Evolutionary conservation across 2,888 invertebrate genomes (phyloP), one percentile per base, ranked within the genome.

Genomic region (Plutella xylostella): DNA sequence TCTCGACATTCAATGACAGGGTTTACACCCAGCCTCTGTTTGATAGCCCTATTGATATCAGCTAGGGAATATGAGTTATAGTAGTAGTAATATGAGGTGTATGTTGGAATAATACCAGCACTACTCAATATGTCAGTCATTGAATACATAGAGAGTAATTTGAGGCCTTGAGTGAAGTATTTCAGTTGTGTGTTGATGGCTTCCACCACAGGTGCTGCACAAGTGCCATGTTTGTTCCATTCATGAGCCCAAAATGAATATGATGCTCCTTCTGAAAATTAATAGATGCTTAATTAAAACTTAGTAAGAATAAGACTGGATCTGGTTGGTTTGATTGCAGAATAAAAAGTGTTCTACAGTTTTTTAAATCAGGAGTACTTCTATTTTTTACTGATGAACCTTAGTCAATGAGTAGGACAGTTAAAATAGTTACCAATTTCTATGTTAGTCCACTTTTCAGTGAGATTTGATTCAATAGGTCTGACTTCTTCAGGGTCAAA

Each of bases 211-310:
- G n/a, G n/a, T 0, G 87, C 82, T 2, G 93, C 91, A 61, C 94
- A 94, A 0, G 93, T 92, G 2, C 94, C 94, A 63, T 94, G 94
- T 58, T 94, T 94, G 1, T 77, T 65, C 93, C 93, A 94, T 66
- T 94, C 94, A 59, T 94, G 93, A 47, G 87, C 78, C 93, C 93
- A 93, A 17, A 93, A 79, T 9, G 87, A 79, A 55, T 89, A 82
- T 11, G 63, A 48, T 17, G 64, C 57, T 17, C 70, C 72, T 33
- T 65, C 82, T 80, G 63, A 11, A 68, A 57, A 21, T 37, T 1
- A 37, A 33, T n/a, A n/a, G n/a, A n/a, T n/a, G n/a, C n/a, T n/a
- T n/a, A n/a, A n/a, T n/a, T n/a, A n/a, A n/a, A n/a, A n/a, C n/a
- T n/a, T n/a, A n/a, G n/a, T n/a, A n/a, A n/a, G n/a, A n/a, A n/a